phyloP scores from a whole-genome alignment of 2,113 vertebrate genomes.

The Ceuthmochares aereus region DNA sequence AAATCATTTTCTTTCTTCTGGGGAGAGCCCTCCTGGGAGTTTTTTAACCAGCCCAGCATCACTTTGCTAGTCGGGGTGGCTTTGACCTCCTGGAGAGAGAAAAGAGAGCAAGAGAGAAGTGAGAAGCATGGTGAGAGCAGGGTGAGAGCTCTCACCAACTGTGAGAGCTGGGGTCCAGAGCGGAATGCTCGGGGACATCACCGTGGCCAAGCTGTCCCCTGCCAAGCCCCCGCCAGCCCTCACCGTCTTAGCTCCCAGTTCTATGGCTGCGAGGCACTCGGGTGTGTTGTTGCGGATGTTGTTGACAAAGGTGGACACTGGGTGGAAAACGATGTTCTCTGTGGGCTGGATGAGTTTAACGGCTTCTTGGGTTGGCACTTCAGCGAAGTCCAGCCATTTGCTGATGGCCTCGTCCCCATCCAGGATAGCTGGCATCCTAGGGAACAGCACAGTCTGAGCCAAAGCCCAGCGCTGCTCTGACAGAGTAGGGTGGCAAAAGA shows the following conservation, averaged over 20 bases:
- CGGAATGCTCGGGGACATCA: fast-evolving
- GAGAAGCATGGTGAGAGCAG: neutral
- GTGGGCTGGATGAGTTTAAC: conserved; percentile 87
- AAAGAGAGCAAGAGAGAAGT: neutral
- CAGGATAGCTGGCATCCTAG: conserved; percentile 95
- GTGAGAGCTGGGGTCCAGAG: neutral
- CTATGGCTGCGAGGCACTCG: conserved; percentile 84
- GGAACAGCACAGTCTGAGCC: neutral
- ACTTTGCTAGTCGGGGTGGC: conserved; percentile 80
- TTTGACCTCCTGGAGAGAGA: conserved; percentile 75
- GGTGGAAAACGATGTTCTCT: conserved; percentile 86
- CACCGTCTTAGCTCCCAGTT: conserved; percentile 82
- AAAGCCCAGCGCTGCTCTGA: fast-evolving
- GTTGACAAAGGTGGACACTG: conserved; percentile 90
- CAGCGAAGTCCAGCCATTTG: conserved; percentile 91
- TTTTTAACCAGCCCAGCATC: conserved; percentile 89
- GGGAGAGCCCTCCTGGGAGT: conserved; percentile 63
- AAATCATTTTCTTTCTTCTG: conserved; percentile 77
- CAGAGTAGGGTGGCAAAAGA: neutral
- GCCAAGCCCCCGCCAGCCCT: neutral
- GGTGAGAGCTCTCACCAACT: neutral
- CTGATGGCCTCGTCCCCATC: conserved; percentile 91
- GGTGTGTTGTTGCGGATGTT: conserved; percentile 85
- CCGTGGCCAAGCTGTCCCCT: fast-evolving
- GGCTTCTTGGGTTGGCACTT: conserved; percentile 87